These are phyloP conservation scores for Poeciliopsis occidentalis DNA, from an alignment of 2,113 vertebrate species.

Conservation along the genomic window DNA sequence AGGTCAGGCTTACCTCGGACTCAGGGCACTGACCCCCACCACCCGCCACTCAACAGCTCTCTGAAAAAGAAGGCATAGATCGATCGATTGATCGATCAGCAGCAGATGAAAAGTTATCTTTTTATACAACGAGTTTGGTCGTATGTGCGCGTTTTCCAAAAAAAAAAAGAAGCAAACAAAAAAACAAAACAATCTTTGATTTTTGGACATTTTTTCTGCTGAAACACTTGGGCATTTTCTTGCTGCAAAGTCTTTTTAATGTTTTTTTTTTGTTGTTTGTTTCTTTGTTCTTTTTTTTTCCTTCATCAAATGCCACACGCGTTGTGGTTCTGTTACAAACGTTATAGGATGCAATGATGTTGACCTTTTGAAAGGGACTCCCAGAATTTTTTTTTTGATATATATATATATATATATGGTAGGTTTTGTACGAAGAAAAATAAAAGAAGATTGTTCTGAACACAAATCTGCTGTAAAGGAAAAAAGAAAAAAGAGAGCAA, in stretches of 20 bases:
- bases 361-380: constrained; percentile 73
- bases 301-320: constrained; percentile 17
- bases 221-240: constrained; percentile 33
- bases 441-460: constrained; percentile 75
- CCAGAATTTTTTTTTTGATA: constrained; percentile 46
- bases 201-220: constrained; percentile 46
- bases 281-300: background rate
- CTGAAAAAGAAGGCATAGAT: background rate
- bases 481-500: constrained; percentile 22
- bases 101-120: constrained; percentile 53
- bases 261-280: background rate
- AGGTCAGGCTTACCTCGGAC: constrained; percentile 52
- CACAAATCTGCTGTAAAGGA: constrained; percentile 75
- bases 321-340: constrained; percentile 42
- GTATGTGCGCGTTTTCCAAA: constrained; percentile 39
- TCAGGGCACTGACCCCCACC: constrained; percentile 50
- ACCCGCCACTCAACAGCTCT: constrained; percentile 9
- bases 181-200: constrained; percentile 60
- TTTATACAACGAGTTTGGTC: constrained; percentile 45
- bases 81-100: constrained; percentile 21
- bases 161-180: background rate
- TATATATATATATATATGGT: constrained; percentile 50
- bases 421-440: constrained; percentile 79
- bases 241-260: constrained; percentile 34
- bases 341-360: constrained; percentile 58